A percentile compares a stretch with the other conserved stretches of the same genome.
These are phyloP conservation scores for Drosophila arawakana DNA, from an alignment of 1,140 invertebrate genomes.

Conservation along the genomic window DNA sequence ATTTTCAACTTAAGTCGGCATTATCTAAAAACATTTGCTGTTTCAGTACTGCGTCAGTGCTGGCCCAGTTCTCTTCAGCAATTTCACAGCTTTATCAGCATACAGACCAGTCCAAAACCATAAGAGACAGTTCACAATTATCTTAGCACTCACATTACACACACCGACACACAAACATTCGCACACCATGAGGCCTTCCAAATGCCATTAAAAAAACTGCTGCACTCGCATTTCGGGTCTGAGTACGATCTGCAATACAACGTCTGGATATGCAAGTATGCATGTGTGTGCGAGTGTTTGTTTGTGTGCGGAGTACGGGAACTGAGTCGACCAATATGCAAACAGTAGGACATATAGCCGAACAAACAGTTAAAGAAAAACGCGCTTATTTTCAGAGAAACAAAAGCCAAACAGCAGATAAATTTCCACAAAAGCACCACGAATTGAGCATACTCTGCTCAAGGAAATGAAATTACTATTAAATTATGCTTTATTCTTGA, in stretches of 20 bases:
- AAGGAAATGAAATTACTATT: neutral
- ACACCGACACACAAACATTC: neutral
- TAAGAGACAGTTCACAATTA: slow-evolving; percentile 9
- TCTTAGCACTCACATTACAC: slow-evolving; percentile 12
- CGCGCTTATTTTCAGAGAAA: slow-evolving; percentile 50
- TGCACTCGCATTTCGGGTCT: slow-evolving; percentile 30
- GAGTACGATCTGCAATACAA: neutral
- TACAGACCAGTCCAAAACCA: slow-evolving; percentile 10
- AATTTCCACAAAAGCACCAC: neutral
- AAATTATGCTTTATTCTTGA: slow-evolving; percentile 9
- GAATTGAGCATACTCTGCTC: neutral
- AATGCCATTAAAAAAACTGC: slow-evolving; percentile 14
- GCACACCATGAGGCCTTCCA: slow-evolving; percentile 20
- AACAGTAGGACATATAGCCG: slow-evolving; percentile 37
- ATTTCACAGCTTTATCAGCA: slow-evolving; percentile 47
- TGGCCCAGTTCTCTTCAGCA: slow-evolving; percentile 28
- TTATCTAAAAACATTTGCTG: slow-evolving; percentile 59
- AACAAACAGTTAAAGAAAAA: slow-evolving; percentile 37
- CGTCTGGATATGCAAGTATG: slow-evolving; percentile 13
- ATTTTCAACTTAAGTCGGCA: slow-evolving; percentile 69
- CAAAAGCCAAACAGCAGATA: slow-evolving; percentile 15
- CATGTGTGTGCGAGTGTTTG: neutral
- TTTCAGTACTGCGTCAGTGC: slow-evolving; percentile 20
- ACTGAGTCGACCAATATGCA: neutral
- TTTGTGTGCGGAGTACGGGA: neutral